Conservation (phyloP, 1,140 invertebrate genomes). For the Pseudoatta argentina region DNA sequence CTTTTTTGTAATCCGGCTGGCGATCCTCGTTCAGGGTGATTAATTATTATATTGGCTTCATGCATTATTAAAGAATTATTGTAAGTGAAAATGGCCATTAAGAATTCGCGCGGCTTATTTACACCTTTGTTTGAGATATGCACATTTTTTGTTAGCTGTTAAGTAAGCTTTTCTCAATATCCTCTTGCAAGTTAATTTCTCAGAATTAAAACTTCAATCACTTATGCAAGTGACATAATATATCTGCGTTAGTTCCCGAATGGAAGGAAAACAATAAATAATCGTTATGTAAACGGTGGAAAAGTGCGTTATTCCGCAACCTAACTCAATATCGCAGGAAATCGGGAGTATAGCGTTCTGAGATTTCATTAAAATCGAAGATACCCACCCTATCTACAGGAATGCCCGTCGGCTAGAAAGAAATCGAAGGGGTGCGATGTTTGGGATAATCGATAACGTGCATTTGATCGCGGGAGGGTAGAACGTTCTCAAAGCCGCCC, state of each 20-base stretch:
- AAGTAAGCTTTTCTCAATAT: constrained; percentile 9
- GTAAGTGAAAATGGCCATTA: not conserved
- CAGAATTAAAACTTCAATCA: not conserved
- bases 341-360: constrained; percentile 24
- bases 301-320: constrained; percentile 1
- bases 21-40: not conserved
- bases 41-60: constrained; percentile 25
- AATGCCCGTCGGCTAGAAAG: constrained; percentile 58
- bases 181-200: not conserved
- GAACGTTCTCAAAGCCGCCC: constrained; percentile 56
- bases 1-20: constrained; percentile 2
- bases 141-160: not conserved
- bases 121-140: constrained; percentile 4
- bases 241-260: not conserved
- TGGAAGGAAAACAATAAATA: not conserved
- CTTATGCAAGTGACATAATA: not conserved
- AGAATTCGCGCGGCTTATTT: not conserved
- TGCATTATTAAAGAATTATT: constrained; percentile 29
- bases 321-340: constrained; percentile 51
- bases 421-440: constrained; percentile 56
- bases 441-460: constrained; percentile 68
- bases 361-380: constrained; percentile 69
- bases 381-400: constrained; percentile 62
- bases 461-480: constrained; percentile 45
- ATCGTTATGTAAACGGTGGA: not conserved